Evolutionary conservation across 2,797 vertebrate genomes (phyloP).

Genomic region (Lateolabrax maculatus): DNA sequence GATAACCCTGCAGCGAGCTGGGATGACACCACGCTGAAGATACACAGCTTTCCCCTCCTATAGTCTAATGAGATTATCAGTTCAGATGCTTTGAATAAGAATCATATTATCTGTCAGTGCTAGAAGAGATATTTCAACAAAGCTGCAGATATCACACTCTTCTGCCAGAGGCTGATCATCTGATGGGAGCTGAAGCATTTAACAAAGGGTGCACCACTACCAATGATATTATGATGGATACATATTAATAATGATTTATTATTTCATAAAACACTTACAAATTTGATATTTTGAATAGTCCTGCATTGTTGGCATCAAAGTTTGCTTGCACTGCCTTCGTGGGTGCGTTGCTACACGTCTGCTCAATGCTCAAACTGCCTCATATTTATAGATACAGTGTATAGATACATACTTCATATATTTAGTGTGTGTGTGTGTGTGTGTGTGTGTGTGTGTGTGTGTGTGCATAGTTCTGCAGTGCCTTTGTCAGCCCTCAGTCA

Average conservation of each 20-base stretch:
- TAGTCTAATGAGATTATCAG: slow-evolving; percentile 67
- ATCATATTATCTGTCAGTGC: slow-evolving; percentile 51
- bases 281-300: no score
- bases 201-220: neutral
- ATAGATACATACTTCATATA: no score
- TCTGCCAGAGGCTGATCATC: slow-evolving; percentile 22
- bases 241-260: neutral
- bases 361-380: no score
- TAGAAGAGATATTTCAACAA: slow-evolving; percentile 54
- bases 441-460: no score
- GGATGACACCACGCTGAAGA: slow-evolving; percentile 51
- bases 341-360: no score
- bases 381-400: no score
- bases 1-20: slow-evolving; percentile 60
- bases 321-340: no score
- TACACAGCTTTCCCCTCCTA: slow-evolving; percentile 49
- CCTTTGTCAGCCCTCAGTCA: no score
- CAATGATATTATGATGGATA: neutral
- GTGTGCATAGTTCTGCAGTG: no score
- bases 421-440: no score
- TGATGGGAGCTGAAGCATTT: slow-evolving; percentile 12
- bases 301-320: no score
- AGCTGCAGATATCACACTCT: no score
- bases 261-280: neutral
- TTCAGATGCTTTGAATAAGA: slow-evolving; percentile 61